Conservation (phyloP, 1,140 invertebrate species). For the Idris sp. region DNA sequence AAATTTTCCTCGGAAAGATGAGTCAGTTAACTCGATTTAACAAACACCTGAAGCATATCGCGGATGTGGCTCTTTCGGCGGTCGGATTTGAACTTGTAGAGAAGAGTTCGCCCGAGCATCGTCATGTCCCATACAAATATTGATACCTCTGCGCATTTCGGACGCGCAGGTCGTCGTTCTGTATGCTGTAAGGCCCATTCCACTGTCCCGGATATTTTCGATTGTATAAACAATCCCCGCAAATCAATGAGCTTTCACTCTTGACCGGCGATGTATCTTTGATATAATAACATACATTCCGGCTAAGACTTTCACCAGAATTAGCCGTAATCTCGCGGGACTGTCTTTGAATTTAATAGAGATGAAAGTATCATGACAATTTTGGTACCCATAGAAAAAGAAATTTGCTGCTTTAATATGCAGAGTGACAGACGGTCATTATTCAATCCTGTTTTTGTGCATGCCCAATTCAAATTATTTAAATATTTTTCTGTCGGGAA, state of each 20-base stretch:
- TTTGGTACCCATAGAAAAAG: conserved; percentile 15
- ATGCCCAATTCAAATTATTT: too few species aligned
- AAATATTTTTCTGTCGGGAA: too few species aligned
- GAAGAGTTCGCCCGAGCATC: conserved; percentile 26
- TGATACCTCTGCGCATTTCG: conserved; percentile 58
- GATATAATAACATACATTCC: conserved; percentile 58
- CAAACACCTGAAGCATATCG: too few species aligned
- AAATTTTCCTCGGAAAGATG: conserved; percentile 1
- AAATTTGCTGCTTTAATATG: too few species aligned
- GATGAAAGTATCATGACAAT: too few species aligned
- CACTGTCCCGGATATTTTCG: conserved; percentile 57
- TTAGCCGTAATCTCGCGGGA: conserved; percentile 33
- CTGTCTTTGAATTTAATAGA: conserved; percentile 39
- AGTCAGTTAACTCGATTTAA: too few species aligned
- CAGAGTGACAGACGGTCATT: too few species aligned
- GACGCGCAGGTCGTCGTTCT: conserved; percentile 58
- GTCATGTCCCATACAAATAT: conserved; percentile 40
- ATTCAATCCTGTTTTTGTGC: too few species aligned
- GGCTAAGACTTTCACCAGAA: conserved; percentile 39
- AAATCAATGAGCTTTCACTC: conserved; percentile 62
- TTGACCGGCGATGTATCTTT: conserved; percentile 30
- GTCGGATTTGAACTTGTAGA: conserved; percentile 66
- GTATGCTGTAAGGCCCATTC: conserved; percentile 60
- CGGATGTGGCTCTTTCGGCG: conserved; percentile 46
- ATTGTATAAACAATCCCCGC: conserved; percentile 47